A percentile compares a stretch with the other conserved stretches of the same genome.
Evolutionary conservation across 37 sponge, comb jelly and placozoan genomes (phyloP).

Genomic region (Ephydatia muelleri): DNA sequence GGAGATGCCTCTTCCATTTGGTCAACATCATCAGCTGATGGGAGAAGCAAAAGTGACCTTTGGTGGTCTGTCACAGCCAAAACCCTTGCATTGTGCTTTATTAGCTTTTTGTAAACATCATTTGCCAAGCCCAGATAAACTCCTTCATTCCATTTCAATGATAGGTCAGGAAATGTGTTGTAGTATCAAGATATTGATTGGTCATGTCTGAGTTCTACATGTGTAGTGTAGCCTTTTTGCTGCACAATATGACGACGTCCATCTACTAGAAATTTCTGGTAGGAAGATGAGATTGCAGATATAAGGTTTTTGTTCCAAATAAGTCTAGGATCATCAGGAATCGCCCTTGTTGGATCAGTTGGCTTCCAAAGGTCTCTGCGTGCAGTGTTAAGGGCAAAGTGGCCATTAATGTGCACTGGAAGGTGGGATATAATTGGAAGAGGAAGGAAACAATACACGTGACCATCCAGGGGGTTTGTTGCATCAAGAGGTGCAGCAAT

Average conservation of each 20-base stretch:
- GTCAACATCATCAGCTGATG: not conserved
- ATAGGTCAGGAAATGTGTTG: constrained; percentile 22
- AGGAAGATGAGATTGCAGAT: constrained; percentile 63
- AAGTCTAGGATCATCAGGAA: constrained; percentile 18
- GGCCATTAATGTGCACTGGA: constrained; percentile 80
- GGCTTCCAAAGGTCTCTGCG: constrained; percentile 60
- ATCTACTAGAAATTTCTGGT: constrained; percentile 44
- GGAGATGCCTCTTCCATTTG: not conserved
- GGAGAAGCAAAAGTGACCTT: not conserved
- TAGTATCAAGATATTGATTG: constrained; percentile 41
- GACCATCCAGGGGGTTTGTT: constrained; percentile 8
- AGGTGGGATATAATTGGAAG: constrained; percentile 47
- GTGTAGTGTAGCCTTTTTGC: not conserved
- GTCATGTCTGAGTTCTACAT: not conserved
- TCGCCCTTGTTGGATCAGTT: constrained; percentile 16
- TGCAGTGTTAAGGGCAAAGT: constrained; percentile 62
- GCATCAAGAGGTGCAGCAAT: constrained; percentile 38
- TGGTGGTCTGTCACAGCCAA: not conserved
- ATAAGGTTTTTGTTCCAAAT: constrained; percentile 68
- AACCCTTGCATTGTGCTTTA: constrained; percentile 14
- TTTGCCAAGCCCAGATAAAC: constrained; percentile 5
- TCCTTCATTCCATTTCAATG: not conserved
- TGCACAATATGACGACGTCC: not conserved
- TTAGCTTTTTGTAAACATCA: constrained; percentile 11
- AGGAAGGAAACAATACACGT: constrained; percentile 76